Evolutionary conservation across 2,113 vertebrate species (phyloP).

Genomic region (Empidonax alnorum): DNA sequence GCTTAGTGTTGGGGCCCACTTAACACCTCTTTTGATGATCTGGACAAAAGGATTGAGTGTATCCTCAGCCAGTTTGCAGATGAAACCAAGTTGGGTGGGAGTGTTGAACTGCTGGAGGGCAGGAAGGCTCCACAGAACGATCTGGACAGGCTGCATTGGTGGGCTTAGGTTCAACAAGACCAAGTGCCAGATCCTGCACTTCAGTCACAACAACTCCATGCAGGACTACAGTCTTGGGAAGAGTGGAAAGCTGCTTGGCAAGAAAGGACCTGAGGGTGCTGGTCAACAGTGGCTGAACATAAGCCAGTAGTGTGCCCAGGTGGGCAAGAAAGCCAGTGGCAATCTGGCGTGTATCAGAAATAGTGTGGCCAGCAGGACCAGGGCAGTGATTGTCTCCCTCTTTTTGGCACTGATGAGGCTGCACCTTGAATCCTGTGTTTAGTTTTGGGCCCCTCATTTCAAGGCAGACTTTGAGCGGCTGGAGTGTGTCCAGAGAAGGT

Average conservation of each 20-base stretch:
- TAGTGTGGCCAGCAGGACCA: not conserved
- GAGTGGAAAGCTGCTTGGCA: not conserved
- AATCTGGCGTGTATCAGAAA: not conserved
- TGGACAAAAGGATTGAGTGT: not conserved
- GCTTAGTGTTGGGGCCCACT: not conserved
- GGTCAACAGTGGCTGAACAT: too few relatives aligned
- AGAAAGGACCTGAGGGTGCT: rapidly evolving
- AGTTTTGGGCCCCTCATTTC: not conserved
- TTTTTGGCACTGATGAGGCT: not conserved
- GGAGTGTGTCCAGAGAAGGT: not conserved
- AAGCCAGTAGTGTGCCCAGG: not conserved
- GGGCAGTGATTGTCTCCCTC: not conserved
- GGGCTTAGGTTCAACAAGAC: not conserved
- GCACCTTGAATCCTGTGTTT: not conserved
- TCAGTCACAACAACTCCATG: not conserved
- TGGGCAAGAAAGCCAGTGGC: too few relatives aligned
- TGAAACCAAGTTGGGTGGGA: not conserved
- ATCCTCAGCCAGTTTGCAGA: too few relatives aligned
- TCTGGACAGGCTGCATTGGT: not conserved
- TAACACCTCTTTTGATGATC: not conserved
- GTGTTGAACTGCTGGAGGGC: not conserved
- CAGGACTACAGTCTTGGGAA: not conserved
- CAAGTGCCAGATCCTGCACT: rapidly evolving
- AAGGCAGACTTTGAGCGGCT: not conserved
- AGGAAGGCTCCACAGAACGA: not conserved